Conservation (phyloP, 2,888 invertebrate genomes). For the Carabus problematicus region DNA sequence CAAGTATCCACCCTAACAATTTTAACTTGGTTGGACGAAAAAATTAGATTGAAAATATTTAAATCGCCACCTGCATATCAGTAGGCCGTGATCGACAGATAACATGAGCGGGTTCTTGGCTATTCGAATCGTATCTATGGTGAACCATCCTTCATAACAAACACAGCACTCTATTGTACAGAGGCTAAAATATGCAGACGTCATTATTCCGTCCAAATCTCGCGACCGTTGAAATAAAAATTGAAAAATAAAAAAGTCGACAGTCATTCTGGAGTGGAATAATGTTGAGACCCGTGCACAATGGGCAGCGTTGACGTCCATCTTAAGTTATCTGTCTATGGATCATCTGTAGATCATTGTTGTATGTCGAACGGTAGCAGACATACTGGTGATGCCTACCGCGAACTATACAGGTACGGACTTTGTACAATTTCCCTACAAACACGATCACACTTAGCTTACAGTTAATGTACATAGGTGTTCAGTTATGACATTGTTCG, state of each 20-base stretch:
- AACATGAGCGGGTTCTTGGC: no score
- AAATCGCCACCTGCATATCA: no score
- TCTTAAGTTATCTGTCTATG: conserved; percentile 39
- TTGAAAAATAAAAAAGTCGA: conserved; percentile 18
- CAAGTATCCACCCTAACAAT: no score
- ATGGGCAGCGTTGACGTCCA: conserved; percentile 31
- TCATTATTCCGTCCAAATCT: conserved; percentile 39
- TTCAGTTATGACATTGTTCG: neutral
- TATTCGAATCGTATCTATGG: conserved; percentile 24
- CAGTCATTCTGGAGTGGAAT: conserved; percentile 18
- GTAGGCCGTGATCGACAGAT: no score
- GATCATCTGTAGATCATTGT: conserved; percentile 40
- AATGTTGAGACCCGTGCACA: conserved; percentile 19
- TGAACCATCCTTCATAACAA: conserved; percentile 22
- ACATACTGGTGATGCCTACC: conserved; percentile 16
- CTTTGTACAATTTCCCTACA: neutral
- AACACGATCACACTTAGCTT: neutral
- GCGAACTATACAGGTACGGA: conserved; percentile 21
- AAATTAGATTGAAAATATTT: no score
- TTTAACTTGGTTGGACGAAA: no score
- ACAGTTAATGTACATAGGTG: neutral
- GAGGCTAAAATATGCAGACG: conserved; percentile 38
- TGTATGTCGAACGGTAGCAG: conserved; percentile 40
- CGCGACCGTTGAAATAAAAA: conserved; percentile 16
- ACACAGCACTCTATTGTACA: neutral